Conservation (phyloP, 2,113 vertebrate species). For the Corapipo altera region DNA sequence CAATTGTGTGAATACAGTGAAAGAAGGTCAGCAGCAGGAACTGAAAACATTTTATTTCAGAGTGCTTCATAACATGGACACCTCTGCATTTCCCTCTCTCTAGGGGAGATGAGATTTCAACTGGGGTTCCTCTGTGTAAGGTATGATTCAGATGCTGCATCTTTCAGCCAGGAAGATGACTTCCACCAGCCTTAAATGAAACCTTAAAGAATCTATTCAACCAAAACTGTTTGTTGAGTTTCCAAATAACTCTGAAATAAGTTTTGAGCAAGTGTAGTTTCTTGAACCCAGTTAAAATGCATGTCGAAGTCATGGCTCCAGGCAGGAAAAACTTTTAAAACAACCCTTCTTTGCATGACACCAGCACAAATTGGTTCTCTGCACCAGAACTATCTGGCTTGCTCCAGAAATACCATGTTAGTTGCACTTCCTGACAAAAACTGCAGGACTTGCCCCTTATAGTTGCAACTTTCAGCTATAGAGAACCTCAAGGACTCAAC, state of each 20-base stretch:
- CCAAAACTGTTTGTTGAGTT: neutral
- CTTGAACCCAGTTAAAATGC: neutral
- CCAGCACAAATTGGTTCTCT: neutral
- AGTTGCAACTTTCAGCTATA: neutral
- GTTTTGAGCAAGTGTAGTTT: neutral
- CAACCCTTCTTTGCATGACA: fast-evolving
- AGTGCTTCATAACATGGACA: neutral
- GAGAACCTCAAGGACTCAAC: neutral
- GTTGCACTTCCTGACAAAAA: neutral
- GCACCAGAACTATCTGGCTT: neutral
- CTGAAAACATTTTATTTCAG: neutral
- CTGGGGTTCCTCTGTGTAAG: neutral
- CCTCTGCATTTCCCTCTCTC: neutral
- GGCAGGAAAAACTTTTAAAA: neutral
- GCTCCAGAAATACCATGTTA: neutral
- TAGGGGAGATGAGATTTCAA: neutral
- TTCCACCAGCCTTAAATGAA: neutral
- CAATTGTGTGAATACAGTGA: neutral
- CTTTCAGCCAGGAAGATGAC: neutral
- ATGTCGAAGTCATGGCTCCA: neutral
- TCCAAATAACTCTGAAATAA: neutral
- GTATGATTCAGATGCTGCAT: neutral
- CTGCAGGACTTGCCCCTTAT: neutral
- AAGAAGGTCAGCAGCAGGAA: neutral
- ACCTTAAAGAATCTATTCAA: neutral